Conservation (phyloP, 1,140 invertebrate species). For the Lasaia peninsularis region DNA sequence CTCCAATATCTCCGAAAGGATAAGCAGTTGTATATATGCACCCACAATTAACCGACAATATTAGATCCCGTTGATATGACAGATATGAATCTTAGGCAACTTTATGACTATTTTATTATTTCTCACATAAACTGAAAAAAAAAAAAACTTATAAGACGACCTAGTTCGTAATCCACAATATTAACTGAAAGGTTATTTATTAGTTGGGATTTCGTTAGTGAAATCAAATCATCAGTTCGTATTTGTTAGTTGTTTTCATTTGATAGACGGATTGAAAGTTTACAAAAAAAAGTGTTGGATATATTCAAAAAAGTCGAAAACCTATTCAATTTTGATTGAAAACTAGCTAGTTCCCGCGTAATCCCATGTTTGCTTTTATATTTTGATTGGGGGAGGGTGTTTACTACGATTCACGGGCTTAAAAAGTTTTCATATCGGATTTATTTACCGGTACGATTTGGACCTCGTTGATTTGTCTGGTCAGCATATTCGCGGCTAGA, state of each 20-base stretch:
- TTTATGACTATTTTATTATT: too few relatives aligned
- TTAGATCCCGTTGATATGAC: too few relatives aligned
- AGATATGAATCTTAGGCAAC: too few relatives aligned
- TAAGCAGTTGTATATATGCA: too few relatives aligned
- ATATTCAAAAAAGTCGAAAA: conserved; percentile 16
- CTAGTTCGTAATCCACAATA: too few relatives aligned
- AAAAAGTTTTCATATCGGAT: conserved; percentile 13
- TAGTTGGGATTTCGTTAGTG: not conserved
- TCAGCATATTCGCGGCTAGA: not conserved
- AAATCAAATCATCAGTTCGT: conserved; percentile 6
- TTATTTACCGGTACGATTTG: conserved; percentile 5
- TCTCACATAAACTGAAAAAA: too few relatives aligned
- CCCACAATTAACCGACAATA: too few relatives aligned
- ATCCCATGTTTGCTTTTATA: conserved; percentile 18
- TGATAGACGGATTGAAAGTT: conserved; percentile 3
- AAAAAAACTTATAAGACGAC: too few relatives aligned
- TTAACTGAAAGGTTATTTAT: not conserved
- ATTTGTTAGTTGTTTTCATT: conserved; percentile 17
- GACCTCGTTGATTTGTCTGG: not conserved
- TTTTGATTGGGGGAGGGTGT: conserved; percentile 19
- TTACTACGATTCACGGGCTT: conserved; percentile 13
- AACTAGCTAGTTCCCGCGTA: conserved; percentile 18
- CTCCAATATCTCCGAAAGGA: too few relatives aligned
- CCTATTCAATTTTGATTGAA: conserved; percentile 20
- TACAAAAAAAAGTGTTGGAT: conserved; percentile 15